Evolutionary conservation across 2,797 vertebrate genomes (phyloP), one percentile per base, ranked within the genome.

Genomic region (Myotis planiceps): DNA sequence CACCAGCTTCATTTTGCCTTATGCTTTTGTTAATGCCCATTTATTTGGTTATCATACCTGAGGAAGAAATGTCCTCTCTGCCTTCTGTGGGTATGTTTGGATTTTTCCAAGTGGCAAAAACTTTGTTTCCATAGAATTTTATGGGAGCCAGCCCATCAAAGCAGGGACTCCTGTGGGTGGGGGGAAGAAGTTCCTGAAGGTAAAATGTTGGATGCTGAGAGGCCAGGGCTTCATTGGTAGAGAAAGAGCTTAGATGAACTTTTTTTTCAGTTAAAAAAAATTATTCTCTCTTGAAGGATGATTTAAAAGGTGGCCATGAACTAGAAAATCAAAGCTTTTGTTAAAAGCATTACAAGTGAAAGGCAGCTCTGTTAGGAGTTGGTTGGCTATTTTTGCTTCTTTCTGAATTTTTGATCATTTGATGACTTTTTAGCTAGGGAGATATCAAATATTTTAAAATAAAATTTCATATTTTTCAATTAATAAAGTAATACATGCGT

Each of bases 51-150:
- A 58, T 42, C 1, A 1, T 3, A 0, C 34, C 53, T 68, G 29
- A 23, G 0, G 1, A 42, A 92, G 78, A 96, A 78, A 42, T 42
- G n/a, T 15, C 16, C 16, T 37, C 27, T 86, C 37, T 83, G 16
- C 42, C 19, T 88, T 94, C 45, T 90, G 34, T 2, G 15, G 66
- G 7, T 53, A 6, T 53, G 53, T 72, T 88, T 58, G 66, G 79
- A 86, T 91, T 96, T 95, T 74, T 87, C 55, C 37, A 76, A 72
- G 37, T 37, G 66, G 14, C 34, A 82, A 60, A 68, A 93, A 55
- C 23, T 90, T 74, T 47, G 39, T 87, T 79, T 65, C 47, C 34
- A 6, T 63, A 63, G 63, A 82, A 47, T 80, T 79, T 82, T 60
- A 49, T 68, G 92, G 69, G 51, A 81, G 76, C 58, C 21, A 75